Base-by-base conservation (phyloP, 1,140 invertebrate genomes). In the Oreohelix idahoensis region DNA sequence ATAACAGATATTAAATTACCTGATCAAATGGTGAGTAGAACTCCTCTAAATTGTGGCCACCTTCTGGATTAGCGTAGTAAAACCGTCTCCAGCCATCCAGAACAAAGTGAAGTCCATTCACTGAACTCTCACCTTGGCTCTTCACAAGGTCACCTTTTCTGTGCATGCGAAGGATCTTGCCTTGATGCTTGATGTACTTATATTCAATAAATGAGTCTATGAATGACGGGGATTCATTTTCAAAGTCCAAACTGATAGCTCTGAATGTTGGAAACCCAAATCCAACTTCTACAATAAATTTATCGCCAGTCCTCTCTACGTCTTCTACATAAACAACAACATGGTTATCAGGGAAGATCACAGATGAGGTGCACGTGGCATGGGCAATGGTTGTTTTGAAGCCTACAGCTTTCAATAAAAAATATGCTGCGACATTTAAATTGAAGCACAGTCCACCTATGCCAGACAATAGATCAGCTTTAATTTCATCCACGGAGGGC, bases 151-250 rank as follows among this genome's bases (percentile, higher is more conserved):
- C 77, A 20, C 84, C 83, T 26, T 84, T 70, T 13, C 85, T 73
- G 32, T 84, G 84, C 81, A 87, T 83, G 29, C 84, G 77, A 13
- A 87, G 71, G 20, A 85, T 36, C 69, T 84, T 73, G n/a, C 86
- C 86, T 51, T 86, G 80, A 45, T 85, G 74, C n/a, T 83, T 80
- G 17, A 85, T 82, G 49, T 79, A 87, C 53, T 86, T 87, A 53
- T 86, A 87, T 42, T 84, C 83, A 35, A 84, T 29, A 45, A 79
- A 86, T 17, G 86, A 86, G 39, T 86, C 81, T 17, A 74, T 38
- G 69, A 77, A 87, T 29, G 71, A 32, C 4, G 80, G 80, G 20
- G 84, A 83, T 49, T 87, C 86, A 45, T 84, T 69, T 32, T 83
- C 73, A 81, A 87, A 87, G 69, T 83, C 42, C 26, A 87, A 71